Base-by-base conservation (phyloP, 1,140 invertebrate species). In the Euura lappo region DNA sequence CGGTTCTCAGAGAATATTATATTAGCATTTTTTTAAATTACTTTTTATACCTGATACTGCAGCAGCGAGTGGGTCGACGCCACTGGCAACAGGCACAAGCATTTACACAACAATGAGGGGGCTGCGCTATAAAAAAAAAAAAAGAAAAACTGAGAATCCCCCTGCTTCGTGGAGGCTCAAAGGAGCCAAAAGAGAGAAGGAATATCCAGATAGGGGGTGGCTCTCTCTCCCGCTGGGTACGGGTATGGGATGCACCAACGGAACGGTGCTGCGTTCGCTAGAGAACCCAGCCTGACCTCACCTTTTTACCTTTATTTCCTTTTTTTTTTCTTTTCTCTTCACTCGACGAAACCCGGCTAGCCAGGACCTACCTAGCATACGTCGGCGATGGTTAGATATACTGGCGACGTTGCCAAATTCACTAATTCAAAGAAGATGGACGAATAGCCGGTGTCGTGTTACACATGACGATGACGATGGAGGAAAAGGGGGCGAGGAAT, bases 81-180 rank as follows among this genome's bases (percentile, higher is more conserved):
- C 28, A 28, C 28, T 28, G 28, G 51, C 51, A 28, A 28, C 28
- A 28, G 28, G 28, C 28, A 28, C 28, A 28, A 75, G 80, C 81
- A 87, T 88, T 88, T 86, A 85, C 85, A 86, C 84, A 88, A 88
- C 84, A 88, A 88, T 88, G 83, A 87, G 6, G 77, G 78, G 77
- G 80, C 81, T 77, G 81, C 80, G 79, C 81, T 85, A 84, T 81
- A 86, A 87, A 88, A 87, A 70, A 60, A 73, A 51, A 74, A 47
- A 75, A 66, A 73, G 74, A 60, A n/a, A 60, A 60, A 6, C 51
- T 5, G 6, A 60, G 13, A 60, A 74, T 45, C 70, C 45, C 28
- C 28, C 28, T 28, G 28, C 28, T 28, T 28, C 28, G 28, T 28
- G 28, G 28, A 28, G 28, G 28, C 28, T 28, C 28, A 51, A 51